Conservation (phyloP, 2,888 invertebrate genomes). For the Lochmaea capreae region DNA sequence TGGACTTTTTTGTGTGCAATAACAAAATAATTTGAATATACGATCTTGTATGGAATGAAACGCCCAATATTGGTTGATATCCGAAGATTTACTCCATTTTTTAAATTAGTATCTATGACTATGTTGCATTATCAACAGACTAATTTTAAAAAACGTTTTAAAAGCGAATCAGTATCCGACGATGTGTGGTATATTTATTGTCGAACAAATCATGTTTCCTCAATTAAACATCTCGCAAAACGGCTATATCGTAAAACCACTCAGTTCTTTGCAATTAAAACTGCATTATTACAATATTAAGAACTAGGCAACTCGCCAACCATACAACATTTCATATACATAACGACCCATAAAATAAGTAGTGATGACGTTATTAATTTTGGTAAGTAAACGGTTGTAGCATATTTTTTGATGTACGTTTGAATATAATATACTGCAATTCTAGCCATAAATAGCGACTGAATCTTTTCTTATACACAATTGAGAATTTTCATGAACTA, state of each 20-base stretch:
- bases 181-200: background rate
- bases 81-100: too few relatives aligned
- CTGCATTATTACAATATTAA: slow-evolving; percentile 13
- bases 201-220: slow-evolving; percentile 14
- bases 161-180: background rate
- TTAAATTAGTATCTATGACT: too few relatives aligned
- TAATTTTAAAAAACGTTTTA: background rate
- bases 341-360: slow-evolving; percentile 7
- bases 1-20: too few relatives aligned
- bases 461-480: background rate
- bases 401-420: background rate
- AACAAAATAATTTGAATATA: too few relatives aligned
- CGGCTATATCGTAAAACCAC: slow-evolving; percentile 17
- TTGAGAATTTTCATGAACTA: too few relatives aligned
- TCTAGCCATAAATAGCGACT: background rate
- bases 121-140: background rate
- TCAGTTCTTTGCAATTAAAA: slow-evolving; percentile 18
- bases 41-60: too few relatives aligned
- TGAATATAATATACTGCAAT: background rate
- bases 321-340: slow-evolving; percentile 8
- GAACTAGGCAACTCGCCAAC: slow-evolving; percentile 15
- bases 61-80: too few relatives aligned
- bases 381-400: slow-evolving; percentile 3
- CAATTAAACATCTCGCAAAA: slow-evolving; percentile 3
- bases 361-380: slow-evolving; percentile 13